Conservation (phyloP, 2,888 invertebrate genomes). For the Onchidella celtica region DNA sequence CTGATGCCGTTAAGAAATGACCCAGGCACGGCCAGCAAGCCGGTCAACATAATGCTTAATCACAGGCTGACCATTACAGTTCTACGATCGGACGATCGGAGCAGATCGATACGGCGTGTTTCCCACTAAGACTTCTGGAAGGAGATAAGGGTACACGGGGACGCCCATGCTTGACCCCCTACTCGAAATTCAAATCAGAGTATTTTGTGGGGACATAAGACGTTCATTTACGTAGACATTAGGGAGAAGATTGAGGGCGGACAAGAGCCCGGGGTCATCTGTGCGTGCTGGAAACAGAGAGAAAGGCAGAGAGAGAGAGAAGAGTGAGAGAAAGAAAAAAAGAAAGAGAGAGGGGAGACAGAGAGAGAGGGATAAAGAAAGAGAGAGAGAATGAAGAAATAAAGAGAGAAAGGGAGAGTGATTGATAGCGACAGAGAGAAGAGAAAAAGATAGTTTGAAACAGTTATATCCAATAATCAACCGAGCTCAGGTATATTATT, state of each 20-base stretch:
- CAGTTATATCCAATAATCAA: too few relatives aligned
- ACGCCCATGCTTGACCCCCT: too few relatives aligned
- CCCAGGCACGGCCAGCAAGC: not conserved
- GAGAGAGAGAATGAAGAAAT: conserved; percentile 27
- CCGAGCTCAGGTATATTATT: too few relatives aligned
- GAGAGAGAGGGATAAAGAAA: not conserved
- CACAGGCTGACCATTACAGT: not conserved
- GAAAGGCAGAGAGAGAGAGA: not conserved
- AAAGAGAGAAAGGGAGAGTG: conserved; percentile 14
- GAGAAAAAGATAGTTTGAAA: too few relatives aligned
- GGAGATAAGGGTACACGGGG: too few relatives aligned
- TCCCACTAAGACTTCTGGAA: too few relatives aligned
- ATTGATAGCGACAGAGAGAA: conserved; percentile 25
- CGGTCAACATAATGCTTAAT: not conserved
- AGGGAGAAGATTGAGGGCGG: too few relatives aligned
- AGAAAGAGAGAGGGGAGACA: not conserved
- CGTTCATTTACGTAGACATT: too few relatives aligned
- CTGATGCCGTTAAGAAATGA: not conserved
- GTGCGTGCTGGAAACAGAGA: not conserved
- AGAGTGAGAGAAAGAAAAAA: not conserved
- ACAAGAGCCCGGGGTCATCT: not conserved
- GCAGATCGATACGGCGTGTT: not conserved
- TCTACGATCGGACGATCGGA: not conserved
- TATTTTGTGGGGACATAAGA: too few relatives aligned
- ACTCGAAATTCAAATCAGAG: too few relatives aligned